Base-by-base conservation (phyloP, 2,888 invertebrate genomes). In the Uropetala carovei region DNA sequence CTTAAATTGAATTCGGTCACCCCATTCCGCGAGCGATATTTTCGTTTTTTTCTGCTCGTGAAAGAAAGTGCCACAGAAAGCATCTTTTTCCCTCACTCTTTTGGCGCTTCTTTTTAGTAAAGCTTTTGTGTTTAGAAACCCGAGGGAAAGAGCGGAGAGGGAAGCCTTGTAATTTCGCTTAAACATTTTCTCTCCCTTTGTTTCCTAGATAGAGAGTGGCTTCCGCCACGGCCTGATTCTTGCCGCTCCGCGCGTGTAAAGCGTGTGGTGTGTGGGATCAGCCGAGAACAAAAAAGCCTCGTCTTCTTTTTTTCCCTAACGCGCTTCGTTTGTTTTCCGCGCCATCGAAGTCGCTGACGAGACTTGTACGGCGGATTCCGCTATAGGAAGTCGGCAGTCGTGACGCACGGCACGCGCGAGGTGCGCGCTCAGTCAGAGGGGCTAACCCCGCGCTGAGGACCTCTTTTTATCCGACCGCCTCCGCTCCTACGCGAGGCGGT, bases 161-260 rank as follows among this genome's bases (percentile, higher is more conserved):
- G 75, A 75, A 75, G 27, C 75, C 75, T 75, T 22, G 75, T 22
- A 75, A 22, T 27, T 43, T 22, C 75, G 75, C 75, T 22, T 22
- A 27, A 75, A 22, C 22, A 22, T 27, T 75, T 75, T 27, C 75
- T 27, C 75, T 43, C 75, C 60, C 18, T 75, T 75, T 75, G 75
- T 75, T 75, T 75, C 27, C 43, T 43, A 43, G 27, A 75, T 22
- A 13, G 75, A 75, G 75, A 75, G 75, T 75, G 75, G 27, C 75
- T 27, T 27, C 75, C 11, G 75, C 22, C 75, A 75, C 75, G 75
- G 75, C 75, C 75, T 75, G 75, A 75, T 75, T 75, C 75, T 13
- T 75, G 22, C 27, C 75, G n/a, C 68, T 3, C 13, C 68, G 9
- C 64, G 43, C 43, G 1, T 43, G 5, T 43, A 43, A 43, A 43